Conservation (phyloP, 2,888 invertebrate genomes). For the Nebria salina region DNA sequence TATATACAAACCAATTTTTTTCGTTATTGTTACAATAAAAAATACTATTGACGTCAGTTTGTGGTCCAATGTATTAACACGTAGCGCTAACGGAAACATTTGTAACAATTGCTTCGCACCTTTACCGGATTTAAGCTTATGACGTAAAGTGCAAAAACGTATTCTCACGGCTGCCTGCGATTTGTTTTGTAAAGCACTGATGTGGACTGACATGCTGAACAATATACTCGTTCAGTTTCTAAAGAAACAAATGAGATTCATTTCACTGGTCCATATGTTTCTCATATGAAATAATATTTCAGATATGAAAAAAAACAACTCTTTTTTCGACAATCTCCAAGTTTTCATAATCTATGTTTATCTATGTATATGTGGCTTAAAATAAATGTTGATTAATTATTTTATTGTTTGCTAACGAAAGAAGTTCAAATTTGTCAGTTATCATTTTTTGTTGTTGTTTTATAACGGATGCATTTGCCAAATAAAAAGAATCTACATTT, state of each 20-base stretch:
- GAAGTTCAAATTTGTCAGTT: neutral
- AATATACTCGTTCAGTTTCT: neutral
- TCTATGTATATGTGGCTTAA: neutral
- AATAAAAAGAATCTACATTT: neutral
- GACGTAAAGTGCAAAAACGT: neutral
- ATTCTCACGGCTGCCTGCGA: slow-evolving; percentile 1
- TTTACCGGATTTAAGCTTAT: slow-evolving; percentile 1
- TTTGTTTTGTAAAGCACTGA: neutral
- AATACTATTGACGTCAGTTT: neutral
- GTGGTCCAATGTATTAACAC: neutral
- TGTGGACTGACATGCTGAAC: neutral
- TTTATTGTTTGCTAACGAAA: neutral
- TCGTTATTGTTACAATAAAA: neutral
- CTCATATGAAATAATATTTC: neutral
- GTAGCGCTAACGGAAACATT: neutral
- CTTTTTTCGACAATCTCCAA: neutral
- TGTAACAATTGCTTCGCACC: neutral
- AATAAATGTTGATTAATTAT: too few species aligned
- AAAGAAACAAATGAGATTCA: neutral
- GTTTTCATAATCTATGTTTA: neutral
- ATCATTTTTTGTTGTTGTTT: neutral
- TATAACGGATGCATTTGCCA: neutral
- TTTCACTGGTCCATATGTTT: neutral
- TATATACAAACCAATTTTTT: neutral
- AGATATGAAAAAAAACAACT: neutral